These are phyloP conservation scores for Pantala flavescens DNA, from an alignment of 1,140 invertebrate species.

Conservation along the genomic window DNA sequence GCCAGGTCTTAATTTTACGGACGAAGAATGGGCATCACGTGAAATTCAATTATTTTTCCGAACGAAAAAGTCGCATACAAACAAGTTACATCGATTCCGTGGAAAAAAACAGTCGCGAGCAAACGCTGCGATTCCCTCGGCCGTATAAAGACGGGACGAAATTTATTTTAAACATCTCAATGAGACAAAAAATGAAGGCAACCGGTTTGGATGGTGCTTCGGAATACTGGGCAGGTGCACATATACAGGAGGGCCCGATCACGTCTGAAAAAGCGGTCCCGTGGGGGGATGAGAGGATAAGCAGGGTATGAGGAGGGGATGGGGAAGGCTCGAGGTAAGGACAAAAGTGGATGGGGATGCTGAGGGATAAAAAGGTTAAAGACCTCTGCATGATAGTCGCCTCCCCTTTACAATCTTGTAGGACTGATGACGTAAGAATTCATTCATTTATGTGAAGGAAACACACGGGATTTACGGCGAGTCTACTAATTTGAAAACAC, in stretches of 20 bases:
- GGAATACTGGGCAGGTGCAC: background rate
- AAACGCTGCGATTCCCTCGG: background rate
- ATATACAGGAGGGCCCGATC: background rate
- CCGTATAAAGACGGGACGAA: background rate
- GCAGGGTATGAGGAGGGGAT: background rate
- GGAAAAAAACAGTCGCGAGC: background rate
- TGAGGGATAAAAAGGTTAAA: background rate
- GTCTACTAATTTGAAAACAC: background rate
- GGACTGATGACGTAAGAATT: background rate
- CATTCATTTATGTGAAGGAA: background rate
- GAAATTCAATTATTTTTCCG: background rate
- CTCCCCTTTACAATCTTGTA: background rate
- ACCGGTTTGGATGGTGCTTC: background rate
- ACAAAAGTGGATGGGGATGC: no score
- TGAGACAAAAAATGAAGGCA: background rate
- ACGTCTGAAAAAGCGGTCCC: background rate
- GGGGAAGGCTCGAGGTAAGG: background rate
- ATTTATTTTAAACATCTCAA: slow-evolving; percentile 11
- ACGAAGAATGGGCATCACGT: no score
- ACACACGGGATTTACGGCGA: background rate
- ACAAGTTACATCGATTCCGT: background rate
- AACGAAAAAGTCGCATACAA: background rate
- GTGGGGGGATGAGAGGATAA: background rate
- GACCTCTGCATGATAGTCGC: background rate
- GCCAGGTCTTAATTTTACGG: no score